These are phyloP conservation scores for Cyclophora punctaria DNA, from an alignment of 2,888 invertebrate species.

Conservation along the genomic window DNA sequence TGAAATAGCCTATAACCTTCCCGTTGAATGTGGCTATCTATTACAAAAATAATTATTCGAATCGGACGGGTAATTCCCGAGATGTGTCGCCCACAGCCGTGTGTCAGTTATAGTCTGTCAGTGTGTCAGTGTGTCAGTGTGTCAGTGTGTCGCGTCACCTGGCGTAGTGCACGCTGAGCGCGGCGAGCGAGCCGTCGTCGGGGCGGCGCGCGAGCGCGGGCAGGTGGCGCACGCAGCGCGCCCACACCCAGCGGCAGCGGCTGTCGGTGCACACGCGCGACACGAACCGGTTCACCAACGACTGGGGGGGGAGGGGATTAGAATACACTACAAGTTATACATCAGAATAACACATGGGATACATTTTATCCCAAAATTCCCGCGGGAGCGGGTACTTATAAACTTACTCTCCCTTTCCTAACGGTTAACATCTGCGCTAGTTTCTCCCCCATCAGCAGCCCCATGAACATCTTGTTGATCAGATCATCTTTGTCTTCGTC, in stretches of 20 bases:
- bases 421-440: conserved; percentile 83
- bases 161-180: conserved; percentile 75
- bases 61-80: too few species aligned
- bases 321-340: not conserved
- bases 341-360: too few species aligned
- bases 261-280: conserved; percentile 70
- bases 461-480: conserved; percentile 78
- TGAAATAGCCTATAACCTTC: too few species aligned
- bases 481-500: conserved; percentile 77
- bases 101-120: not conserved
- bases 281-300: conserved; percentile 79
- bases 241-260: conserved; percentile 76
- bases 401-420: conserved; percentile 85
- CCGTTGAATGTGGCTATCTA: too few species aligned
- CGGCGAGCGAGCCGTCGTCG: conserved; percentile 71
- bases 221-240: conserved; percentile 58
- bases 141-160: conserved; percentile 46
- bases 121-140: not conserved
- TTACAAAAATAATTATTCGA: too few species aligned
- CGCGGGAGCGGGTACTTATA: too few species aligned
- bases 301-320: conserved; percentile 48
- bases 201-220: conserved; percentile 71
- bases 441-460: conserved; percentile 80
- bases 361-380: too few species aligned
- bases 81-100: not conserved